A percentile compares a stretch with the other conserved stretches of the same genome.
phyloP scores from a whole-genome alignment of 2,888 invertebrate genomes.

The Carcina quercana region DNA sequence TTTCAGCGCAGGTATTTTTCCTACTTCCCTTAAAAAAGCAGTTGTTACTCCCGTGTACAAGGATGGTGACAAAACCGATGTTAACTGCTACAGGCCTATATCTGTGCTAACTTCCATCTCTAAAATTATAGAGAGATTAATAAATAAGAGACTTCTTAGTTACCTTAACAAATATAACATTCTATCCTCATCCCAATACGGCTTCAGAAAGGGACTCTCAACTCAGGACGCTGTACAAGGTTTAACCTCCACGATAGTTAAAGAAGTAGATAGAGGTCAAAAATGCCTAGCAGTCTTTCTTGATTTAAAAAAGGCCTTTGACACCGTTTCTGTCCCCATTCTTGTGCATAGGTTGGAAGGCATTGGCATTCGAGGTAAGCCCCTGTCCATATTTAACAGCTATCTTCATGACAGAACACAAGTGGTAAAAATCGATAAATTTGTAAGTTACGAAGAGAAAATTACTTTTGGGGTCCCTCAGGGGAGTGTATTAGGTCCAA shows the following conservation, averaged over 20 bases:
- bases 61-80: background rate
- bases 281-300: no score
- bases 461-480: background rate
- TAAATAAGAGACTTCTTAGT: no score
- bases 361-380: background rate
- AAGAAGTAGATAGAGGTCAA: no score
- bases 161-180: no score
- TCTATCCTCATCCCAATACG: no score
- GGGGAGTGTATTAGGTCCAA: background rate
- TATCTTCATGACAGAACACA: background rate
- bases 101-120: no score
- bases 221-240: no score
- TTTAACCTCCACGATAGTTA: no score
- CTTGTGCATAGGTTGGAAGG: constrained; percentile 1
- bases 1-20: background rate
- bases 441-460: background rate
- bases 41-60: background rate
- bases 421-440: background rate
- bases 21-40: background rate
- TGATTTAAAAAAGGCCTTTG: no score
- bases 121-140: no score
- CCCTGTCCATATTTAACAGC: background rate
- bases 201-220: no score
- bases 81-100: background rate
- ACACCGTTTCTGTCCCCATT: no score